Evolutionary conservation across 2,113 vertebrate species (phyloP), one percentile per base, ranked within the genome.

Genomic region (Melanerpes aurifrons): DNA sequence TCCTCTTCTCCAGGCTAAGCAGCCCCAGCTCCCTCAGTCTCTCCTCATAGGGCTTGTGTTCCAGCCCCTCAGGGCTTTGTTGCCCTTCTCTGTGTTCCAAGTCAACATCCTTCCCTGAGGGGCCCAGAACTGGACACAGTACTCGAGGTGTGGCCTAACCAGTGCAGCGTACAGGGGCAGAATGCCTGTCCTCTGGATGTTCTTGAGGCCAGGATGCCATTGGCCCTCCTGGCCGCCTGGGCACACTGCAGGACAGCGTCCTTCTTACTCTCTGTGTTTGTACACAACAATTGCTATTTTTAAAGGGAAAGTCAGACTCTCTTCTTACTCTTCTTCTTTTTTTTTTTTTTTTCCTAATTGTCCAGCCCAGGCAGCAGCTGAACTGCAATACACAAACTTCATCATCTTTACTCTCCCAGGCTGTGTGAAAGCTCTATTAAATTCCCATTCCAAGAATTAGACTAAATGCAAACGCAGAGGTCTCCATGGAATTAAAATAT

Each of bases 391-490:
- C 10, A 11, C 12, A 68, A 47, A 77, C 26, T 77, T 89, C 22
- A 73, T 47, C 31, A 35, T 92, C 26, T 59, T 68, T 71, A 72
- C 76, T 57, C 59, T 90, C 6, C 4, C 70, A 68, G 22, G 35
- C 29, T 86, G 82, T 92, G 47, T 78, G 50, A 79, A 85, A 86
- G 40, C 56, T 63, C 92, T 70, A 50, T 76, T 74, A 47, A 82
- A 90, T 93, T 95, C 86, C 58, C 40, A 56, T 89, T 83, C 32
- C 40, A 81, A 86, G 50, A 81, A 93, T 87, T 83, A 86, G 57
- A 80, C 84, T 45, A 92, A 94, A 94, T 91, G 89, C 86, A 91
- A 92, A 94, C 82, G 53, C 47, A 75, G 79, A 90, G 32, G 47
- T 92, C 92, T 94, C 87, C 31, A 9, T 88, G 91, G 89, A 93